Evolutionary conservation across 2,888 invertebrate genomes (phyloP), one percentile per base, ranked within the genome.

Genomic region (Leptogaster cylindrica): DNA sequence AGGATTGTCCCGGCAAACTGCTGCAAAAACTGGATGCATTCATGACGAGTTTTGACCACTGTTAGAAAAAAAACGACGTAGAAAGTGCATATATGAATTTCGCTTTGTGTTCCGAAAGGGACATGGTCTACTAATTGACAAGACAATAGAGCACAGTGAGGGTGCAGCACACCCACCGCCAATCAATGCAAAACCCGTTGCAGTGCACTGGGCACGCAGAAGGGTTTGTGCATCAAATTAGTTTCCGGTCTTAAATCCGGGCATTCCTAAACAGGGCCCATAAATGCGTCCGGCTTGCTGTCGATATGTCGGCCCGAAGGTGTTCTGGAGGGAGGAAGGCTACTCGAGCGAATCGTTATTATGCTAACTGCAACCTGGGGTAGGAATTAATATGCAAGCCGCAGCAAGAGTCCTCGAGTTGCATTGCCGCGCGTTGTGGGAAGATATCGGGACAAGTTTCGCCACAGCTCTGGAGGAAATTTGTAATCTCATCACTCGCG

Each of bases 101-200:
- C n/a, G 36, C 51, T 67, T 67, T 67, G 67, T 67, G 63, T 67
- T 67, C 67, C 12, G 10, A 12, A 67, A 63, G 67, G 50, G 61
- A 61, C 41, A 67, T 63, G 61, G 50, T 67, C 63, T 51, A 63
- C 48, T 67, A 33, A 67, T 67, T 41, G 48, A 5, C 41, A 10
- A 41, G 41, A 14, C 41, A 41, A 14, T 41, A 41, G n/a, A n/a
- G n/a, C n/a, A n/a, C n/a, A n/a, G n/a, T n/a, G n/a, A n/a, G n/a
- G n/a, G n/a, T n/a, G n/a, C n/a, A n/a, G n/a, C n/a, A n/a, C n/a
- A n/a, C n/a, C n/a, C n/a, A n/a, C 41, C 18, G 10, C 10, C 31
- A 31, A 31, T 31, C 31, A 6, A 31, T 31, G 10, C 10, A 31
- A 31, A 31, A 31, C 31, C 10, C 31, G 31, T 6, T 6, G 6